Evolutionary conservation across 2,797 vertebrate genomes (phyloP).

Genomic region (Dermochelys coriacea): DNA sequence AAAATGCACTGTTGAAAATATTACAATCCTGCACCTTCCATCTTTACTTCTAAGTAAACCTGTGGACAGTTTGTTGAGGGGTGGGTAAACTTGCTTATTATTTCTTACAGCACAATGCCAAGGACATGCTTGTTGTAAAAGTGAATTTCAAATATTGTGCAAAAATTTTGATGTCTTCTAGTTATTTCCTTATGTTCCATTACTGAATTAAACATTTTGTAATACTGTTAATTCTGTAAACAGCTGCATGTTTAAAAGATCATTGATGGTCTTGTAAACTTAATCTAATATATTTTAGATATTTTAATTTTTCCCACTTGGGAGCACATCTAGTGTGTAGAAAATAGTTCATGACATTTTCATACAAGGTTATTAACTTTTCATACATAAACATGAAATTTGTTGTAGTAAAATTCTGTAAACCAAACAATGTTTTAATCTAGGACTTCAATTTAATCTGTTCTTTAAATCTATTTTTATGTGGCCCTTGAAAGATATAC

Average conservation of each 20-base stretch:
- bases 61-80: conserved; percentile 82
- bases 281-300: conserved; percentile 90
- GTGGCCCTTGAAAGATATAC: conserved; percentile 92
- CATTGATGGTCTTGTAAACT: conserved; percentile 85
- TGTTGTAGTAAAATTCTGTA: conserved; percentile 86
- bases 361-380: conserved; percentile 90
- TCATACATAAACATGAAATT: conserved; percentile 88
- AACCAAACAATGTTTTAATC: conserved; percentile 86
- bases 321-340: conserved; percentile 86
- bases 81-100: conserved; percentile 80
- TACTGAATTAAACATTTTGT: conserved; percentile 84
- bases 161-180: conserved; percentile 80
- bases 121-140: conserved; percentile 85
- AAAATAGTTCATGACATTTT: conserved; percentile 85
- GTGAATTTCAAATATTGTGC: conserved; percentile 81
- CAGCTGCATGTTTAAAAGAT: conserved; percentile 92
- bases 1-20: conserved; percentile 80
- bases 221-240: conserved; percentile 87
- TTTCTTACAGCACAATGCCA: conserved; percentile 86
- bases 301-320: conserved; percentile 86
- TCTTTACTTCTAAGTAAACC: conserved; percentile 79
- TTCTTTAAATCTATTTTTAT: conserved; percentile 90
- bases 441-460: conserved; percentile 88
- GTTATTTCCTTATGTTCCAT: conserved; percentile 82
- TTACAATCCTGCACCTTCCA: conserved; percentile 75